Conservation (phyloP, 2,113 vertebrate genomes). For the Lucifuga dentata region DNA sequence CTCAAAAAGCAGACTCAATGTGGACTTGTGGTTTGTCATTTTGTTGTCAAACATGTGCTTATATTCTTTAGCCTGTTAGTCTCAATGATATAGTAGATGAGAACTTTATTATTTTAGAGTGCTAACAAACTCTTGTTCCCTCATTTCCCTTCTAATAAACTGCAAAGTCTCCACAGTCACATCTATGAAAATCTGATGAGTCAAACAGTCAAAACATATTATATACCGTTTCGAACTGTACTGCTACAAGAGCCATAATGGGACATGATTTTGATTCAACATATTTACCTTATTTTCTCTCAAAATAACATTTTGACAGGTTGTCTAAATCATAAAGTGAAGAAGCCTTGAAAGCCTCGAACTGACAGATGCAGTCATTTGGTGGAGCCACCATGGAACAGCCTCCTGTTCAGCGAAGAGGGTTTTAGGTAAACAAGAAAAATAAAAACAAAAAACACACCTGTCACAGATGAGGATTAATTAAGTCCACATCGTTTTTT, state of each 20-base stretch:
- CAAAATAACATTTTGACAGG: conserved; percentile 51
- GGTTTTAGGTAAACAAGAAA: conserved; percentile 55
- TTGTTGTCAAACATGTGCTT: too few relatives aligned
- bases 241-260: not conserved
- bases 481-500: conserved; percentile 61
- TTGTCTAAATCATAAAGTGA: conserved; percentile 38
- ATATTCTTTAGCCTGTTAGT: too few relatives aligned
- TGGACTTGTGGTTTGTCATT: too few relatives aligned
- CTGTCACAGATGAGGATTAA: conserved; percentile 63
- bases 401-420: conserved; percentile 34
- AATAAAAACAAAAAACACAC: conserved; percentile 59
- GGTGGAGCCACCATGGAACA: conserved; percentile 38
- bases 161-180: not conserved
- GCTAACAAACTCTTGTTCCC: not conserved
- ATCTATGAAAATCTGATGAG: conserved; percentile 4
- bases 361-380: conserved; percentile 63
- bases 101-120: too few relatives aligned
- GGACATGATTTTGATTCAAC: conserved; percentile 28
- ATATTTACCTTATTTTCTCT: conserved; percentile 34
- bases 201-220: conserved; percentile 11
- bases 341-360: conserved; percentile 39
- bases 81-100: too few relatives aligned
- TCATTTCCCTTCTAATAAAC: not conserved
- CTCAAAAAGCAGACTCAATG: too few relatives aligned
- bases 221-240: not conserved